A percentile compares a stretch with the other conserved stretches of the same genome.
Conservation (phyloP, 92 coral and sea anemone genomes). For the Parazoanthus swiftii region DNA sequence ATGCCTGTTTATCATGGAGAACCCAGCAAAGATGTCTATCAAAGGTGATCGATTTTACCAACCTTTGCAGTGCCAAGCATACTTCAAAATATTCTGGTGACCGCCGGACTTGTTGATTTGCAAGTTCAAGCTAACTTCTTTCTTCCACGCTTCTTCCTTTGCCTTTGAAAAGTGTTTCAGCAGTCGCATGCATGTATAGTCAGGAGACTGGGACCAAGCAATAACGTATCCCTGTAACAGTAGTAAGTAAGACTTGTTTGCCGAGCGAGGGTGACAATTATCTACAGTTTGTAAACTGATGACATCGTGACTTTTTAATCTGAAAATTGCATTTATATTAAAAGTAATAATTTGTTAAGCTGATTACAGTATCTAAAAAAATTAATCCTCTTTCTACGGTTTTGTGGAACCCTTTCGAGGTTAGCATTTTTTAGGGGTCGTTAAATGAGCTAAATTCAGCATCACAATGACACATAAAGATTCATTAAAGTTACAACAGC, state of each 20-base stretch:
- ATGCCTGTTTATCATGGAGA: background rate
- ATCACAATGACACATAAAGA: too few relatives aligned
- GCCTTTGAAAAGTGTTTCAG: conserved; percentile 46
- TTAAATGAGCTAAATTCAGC: too few relatives aligned
- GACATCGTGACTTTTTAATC: too few relatives aligned
- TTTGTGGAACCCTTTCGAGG: too few relatives aligned
- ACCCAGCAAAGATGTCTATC: too few relatives aligned
- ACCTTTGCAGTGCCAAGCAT: conserved; percentile 53
- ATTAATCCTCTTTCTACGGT: too few relatives aligned
- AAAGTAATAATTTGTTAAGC: too few relatives aligned
- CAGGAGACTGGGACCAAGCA: conserved; percentile 37
- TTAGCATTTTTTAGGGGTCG: too few relatives aligned
- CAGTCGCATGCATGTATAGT: conserved; percentile 43
- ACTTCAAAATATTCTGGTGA: conserved; percentile 49
- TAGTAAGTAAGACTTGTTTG: background rate
- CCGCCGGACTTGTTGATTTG: conserved; percentile 31
- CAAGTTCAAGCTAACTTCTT: conserved; percentile 21
- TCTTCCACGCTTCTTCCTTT: conserved; percentile 54
- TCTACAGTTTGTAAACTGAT: too few relatives aligned
- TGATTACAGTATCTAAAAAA: too few relatives aligned
- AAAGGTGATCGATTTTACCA: background rate
- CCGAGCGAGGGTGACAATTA: background rate
- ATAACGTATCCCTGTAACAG: conserved; percentile 44
- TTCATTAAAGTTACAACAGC: too few relatives aligned
- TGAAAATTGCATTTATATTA: too few relatives aligned